Base-by-base conservation (phyloP, 2,797 vertebrate species). In the Clarias platycephalus region DNA sequence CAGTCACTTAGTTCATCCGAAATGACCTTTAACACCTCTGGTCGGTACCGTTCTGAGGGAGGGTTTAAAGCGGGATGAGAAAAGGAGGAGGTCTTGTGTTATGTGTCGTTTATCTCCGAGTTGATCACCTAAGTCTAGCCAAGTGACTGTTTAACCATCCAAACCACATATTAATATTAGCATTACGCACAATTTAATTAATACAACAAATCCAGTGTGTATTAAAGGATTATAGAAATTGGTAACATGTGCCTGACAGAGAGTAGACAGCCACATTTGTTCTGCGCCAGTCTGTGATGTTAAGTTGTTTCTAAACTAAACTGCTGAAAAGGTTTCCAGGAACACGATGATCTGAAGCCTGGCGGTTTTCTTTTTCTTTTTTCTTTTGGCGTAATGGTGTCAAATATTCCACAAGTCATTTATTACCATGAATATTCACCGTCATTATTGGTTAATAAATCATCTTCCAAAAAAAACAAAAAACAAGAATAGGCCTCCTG, bases 371-470 rank as follows among this genome's bases (percentile, higher is more conserved):
- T 37, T 40, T 40, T 7, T 40, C 4, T 37, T 37, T 5, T 44
- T 37, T 37, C 2, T 44, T 49, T 49, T 49, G 74, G 44, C 2
- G 5, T 66, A 40, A 62, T 37, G 57, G n/a, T 58, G 22, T 78
- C 20, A 78, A 60, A 57, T 64, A 18, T 37, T 66, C 20, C 28
- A n/a, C 22, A 70, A 62, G 49, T 7, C 31, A 67, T 53, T 81
- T 81, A 71, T 88, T 80, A 57, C 55, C 76, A 12, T 53, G 6
- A 49, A 77, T 53, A 60, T 37, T 53, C 53, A 37, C 31, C 10
- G 9, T 37, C 72, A 49, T 28, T 74, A 55, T 75, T 18, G 16
- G 22, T 77, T 71, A 85, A 77, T 77, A 49, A 67, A 77, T 77
- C 74, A 60, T 55, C 49, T 20, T 75, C 15, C 49, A 44, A 26